A percentile compares a stretch with the other conserved stretches of the same genome.
Conservation (phyloP, 1,140 invertebrate species). For the Neodiprion lecontei region DNA sequence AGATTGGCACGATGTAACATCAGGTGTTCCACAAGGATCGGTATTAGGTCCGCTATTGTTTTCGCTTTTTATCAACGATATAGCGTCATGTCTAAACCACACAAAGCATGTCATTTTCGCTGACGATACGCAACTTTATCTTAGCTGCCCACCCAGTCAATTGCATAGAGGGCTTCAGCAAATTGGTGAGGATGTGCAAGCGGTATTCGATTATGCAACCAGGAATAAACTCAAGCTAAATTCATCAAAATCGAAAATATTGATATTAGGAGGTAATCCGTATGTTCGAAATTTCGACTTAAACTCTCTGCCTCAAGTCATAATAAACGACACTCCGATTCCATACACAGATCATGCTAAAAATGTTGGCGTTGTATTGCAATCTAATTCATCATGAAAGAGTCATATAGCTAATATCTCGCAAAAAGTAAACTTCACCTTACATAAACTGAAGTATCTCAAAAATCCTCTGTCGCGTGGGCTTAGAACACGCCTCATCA, state of each 20-base stretch:
- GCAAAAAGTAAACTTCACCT: not conserved
- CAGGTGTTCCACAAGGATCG: not conserved
- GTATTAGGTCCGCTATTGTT: not conserved
- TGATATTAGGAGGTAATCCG: not conserved
- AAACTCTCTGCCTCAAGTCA: not conserved
- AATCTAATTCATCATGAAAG: not conserved
- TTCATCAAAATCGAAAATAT: not conserved
- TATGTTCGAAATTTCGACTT: not conserved
- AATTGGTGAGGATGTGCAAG: not conserved
- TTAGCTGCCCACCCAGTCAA: not conserved
- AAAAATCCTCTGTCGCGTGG: not conserved
- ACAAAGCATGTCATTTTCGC: not conserved
- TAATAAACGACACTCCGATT: not conserved
- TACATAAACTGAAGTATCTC: not conserved
- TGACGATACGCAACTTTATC: constrained; percentile 4
- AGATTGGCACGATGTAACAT: not conserved
- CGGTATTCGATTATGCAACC: not conserved
- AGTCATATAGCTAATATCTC: not conserved
- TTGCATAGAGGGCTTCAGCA: not conserved
- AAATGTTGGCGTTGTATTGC: not conserved
- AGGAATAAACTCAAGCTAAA: not conserved
- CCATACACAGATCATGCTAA: not conserved
- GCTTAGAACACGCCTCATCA: not conserved
- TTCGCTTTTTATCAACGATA: not conserved
- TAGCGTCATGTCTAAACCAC: not conserved